Base-by-base conservation (phyloP, 53 echinoderm and acorn worm genomes). In the Henricia sp. region DNA sequence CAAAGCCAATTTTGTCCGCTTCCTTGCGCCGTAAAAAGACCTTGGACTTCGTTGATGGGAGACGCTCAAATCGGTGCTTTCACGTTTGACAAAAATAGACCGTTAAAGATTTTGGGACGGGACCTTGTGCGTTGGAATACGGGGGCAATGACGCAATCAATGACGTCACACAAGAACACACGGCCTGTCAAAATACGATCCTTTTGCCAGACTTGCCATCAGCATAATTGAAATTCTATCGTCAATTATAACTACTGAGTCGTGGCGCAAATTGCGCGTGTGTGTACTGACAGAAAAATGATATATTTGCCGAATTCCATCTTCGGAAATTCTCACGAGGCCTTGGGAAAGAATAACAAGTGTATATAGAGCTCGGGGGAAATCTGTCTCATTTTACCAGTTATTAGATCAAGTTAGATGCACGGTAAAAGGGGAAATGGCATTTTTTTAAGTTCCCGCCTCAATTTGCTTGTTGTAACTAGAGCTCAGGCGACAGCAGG, bases 341-440 rank as follows among this genome's bases (percentile, higher is more conserved):
- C 30, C 62, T 12, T 9, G 33, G 33, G 62, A 9, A 1, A 60
- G 62, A 44, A 44, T 44, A 13, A 13, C 44, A 6, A 13, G 44
- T 9, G 12, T 32, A 60, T 1, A 60, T n/a, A n/a, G n/a, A 60
- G 24, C 29, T n/a, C 17, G 21, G 0, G 25, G 9, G 21, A 1
- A 56, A 10, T 20, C 44, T 13, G 29, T 70, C 25, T 70, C 70
- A 46, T 44, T 27, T 70, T 42, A 44, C 70, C 23, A 16, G 70
- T 28, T 70, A 70, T 70, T 70, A 70, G 46, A 70, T 70, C 27
- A 44, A n/a, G 70, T 27, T 4, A 46, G 70, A 44, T 44, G 46
- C 70, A 70, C 42, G 70, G 26, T n/a, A n/a, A n/a, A n/a, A n/a
- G n/a, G n/a, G n/a, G n/a, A n/a, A n/a, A n/a, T n/a, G 44, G 70